Base-by-base conservation (phyloP, 2,888 invertebrate genomes). In the Cheilosia scutellata region DNA sequence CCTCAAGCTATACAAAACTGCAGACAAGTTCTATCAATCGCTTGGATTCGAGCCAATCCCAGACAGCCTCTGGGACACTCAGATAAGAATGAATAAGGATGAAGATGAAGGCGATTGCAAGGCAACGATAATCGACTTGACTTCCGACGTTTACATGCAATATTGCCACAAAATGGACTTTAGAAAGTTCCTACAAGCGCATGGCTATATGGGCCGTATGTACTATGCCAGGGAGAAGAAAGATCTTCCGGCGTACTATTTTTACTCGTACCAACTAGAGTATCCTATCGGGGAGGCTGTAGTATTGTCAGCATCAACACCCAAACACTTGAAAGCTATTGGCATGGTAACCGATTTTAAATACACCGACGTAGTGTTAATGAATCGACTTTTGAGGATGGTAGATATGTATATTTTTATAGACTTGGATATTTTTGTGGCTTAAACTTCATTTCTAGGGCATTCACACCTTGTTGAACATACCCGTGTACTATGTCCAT, bases 401-500 rank as follows among this genome's bases (percentile, higher is more conserved):
- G 90, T 91, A n/a, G n/a, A n/a, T n/a, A 63, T 27, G 16, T 44
- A 13, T 20, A 33, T 51, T 37, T 49, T 66, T 33, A 20, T 20
- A 27, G 55, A 37, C 40, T 20, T 20, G 20, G 25, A 13, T 53
- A 42, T 20, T 20, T 20, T 20, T 55, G 49, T 44, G 58, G 57
- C 49, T 40, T 27, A 4, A 5, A 1, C 1, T 55, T 42, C 55
- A 5, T 27, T 88, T 92, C 2, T 90, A 94, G 94, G 95, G 95
- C 11, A 92, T 96, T 25, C 94, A 95, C 13, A 96, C 96, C 89
- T 94, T 96, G 27, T 94, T 95, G 0, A 96, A 95, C 90, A 92
- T 96, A 1, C 96, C 96, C 0, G 95, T 95, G 88, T 95, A 93
- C 0, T 96, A 95, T 88, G 92, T 96, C 0, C 93, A 96, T 88